Conservation (phyloP, 2,113 vertebrate genomes). For the Echinops telfairi region DNA sequence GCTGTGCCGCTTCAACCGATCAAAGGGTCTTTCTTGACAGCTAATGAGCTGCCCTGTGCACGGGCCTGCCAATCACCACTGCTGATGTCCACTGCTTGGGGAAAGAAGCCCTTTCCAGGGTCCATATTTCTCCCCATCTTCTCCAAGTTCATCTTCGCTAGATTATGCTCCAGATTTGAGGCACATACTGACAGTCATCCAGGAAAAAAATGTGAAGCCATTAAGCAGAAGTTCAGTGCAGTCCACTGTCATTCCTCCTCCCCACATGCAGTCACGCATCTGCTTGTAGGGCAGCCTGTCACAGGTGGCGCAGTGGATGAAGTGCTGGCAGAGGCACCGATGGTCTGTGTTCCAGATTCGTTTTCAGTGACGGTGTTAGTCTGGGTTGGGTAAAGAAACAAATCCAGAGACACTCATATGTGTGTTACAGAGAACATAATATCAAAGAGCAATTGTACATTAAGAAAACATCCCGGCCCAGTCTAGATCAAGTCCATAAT, state of each 20-base stretch:
- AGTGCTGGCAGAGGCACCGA: too few relatives aligned
- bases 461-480: too few relatives aligned
- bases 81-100: too few relatives aligned
- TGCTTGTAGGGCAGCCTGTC: background rate
- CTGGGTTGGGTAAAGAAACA: too few relatives aligned
- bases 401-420: too few relatives aligned
- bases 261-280: background rate
- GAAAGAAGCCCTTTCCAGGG: fast-evolving
- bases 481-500: too few relatives aligned
- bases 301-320: too few relatives aligned
- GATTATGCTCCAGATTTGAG: background rate
- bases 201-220: background rate
- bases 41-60: background rate
- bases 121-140: background rate
- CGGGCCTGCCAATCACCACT: fast-evolving
- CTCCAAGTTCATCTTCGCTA: background rate
- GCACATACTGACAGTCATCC: background rate
- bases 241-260: fast-evolving
- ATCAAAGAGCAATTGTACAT: too few relatives aligned
- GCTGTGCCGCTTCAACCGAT: background rate
- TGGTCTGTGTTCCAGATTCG: too few relatives aligned
- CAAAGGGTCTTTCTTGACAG: background rate
- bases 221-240: background rate
- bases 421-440: too few relatives aligned
- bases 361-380: too few relatives aligned